Base-by-base conservation (phyloP, 2,888 invertebrate genomes). In the Blera fallax region DNA sequence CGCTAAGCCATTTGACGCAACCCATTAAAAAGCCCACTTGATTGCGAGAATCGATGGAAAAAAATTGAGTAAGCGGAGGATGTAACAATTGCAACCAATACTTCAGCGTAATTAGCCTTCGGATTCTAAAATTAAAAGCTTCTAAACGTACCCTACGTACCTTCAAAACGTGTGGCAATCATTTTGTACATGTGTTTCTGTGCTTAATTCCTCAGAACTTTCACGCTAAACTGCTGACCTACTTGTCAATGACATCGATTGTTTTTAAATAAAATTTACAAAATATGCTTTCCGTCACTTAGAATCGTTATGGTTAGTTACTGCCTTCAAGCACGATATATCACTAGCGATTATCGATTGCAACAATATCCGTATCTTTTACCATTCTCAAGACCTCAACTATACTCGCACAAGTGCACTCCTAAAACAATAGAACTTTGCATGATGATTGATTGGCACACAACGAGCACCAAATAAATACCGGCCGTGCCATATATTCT, bases 401-500 rank as follows among this genome's bases (percentile, higher is more conserved):
- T 14, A 43, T 27, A n/a, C n/a, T n/a, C n/a, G 24, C 67, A 48
- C 60, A 69, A 74, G 77, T 76, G 74, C 50, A 69, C 45, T 58
- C 40, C 27, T 65, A 24, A 84, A 60, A 85, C 84, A 85, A 85
- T 76, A 74, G 70, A 80, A 85, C 65, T 80, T 80, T 76, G 80
- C 76, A 80, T 85, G 80, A 85, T 85, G 80, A 85, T 80, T 85
- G 84, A 85, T 85, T 85, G 74, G 80, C 58, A 60, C 74, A 85
- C 65, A 52, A 40, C 24, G n/a, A 32, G 40, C 18, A 64, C 34
- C 14, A 16, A 24, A 24, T 45, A 29, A 6, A 43, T 11, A 29
- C 16, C 2, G n/a, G n/a, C n/a, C n/a, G 32, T 43, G 32, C 34
- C 32, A 50, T 43, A 50, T 43, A 52, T 29, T 50, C 27, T 60